phyloP scores from a whole-genome alignment of 2,797 vertebrate species.

The Anguilla megastoma region DNA sequence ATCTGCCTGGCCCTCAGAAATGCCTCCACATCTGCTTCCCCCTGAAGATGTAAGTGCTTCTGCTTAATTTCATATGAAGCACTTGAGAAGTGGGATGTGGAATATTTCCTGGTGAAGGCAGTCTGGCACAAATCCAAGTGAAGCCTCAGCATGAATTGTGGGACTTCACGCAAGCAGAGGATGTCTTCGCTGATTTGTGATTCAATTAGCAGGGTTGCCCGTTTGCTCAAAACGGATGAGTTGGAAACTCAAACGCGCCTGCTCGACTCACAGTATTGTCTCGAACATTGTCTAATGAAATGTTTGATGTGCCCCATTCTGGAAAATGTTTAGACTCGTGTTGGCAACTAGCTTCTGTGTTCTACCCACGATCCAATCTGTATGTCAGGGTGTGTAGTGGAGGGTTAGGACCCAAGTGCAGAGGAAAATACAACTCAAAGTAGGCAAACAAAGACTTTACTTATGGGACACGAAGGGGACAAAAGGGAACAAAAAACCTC shows the following conservation, averaged over 20 bases:
- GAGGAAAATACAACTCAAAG: too few species aligned
- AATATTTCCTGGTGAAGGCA: conserved; percentile 63
- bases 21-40: neutral
- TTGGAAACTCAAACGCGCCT: neutral
- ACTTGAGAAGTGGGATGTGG: conserved; percentile 48
- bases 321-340: neutral
- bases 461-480: too few species aligned
- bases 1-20: neutral
- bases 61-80: conserved; percentile 21
- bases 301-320: neutral
- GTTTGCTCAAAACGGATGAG: neutral
- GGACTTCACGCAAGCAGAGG: conserved; percentile 21
- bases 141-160: conserved; percentile 34
- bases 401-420: too few species aligned
- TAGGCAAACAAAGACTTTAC: too few species aligned
- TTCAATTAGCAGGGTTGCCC: conserved; percentile 42
- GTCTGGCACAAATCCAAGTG: conserved; percentile 47
- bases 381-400: too few species aligned
- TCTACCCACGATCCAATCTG: too few species aligned
- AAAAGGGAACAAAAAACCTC: too few species aligned
- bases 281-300: neutral
- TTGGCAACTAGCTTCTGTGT: neutral
- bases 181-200: conserved; percentile 45
- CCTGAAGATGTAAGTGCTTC: conserved; percentile 11
- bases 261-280: neutral